Percentiles rank a stretch among this genome's conserved stretches.
Conservation (phyloP, 2,888 invertebrate species). For the Eutolmus rufibarbis region DNA sequence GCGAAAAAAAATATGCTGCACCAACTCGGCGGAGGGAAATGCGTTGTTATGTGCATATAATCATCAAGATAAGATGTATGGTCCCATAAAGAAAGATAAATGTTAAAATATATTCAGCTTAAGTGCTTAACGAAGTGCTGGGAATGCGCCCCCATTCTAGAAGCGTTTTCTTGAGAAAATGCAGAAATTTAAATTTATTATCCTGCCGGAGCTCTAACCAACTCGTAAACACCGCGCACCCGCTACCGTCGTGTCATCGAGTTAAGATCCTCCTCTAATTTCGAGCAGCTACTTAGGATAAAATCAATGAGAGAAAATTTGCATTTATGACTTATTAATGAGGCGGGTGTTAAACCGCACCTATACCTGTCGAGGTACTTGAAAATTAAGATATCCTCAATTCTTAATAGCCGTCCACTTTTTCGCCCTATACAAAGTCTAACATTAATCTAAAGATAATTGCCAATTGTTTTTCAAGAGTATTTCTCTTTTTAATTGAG, state of each 20-base stretch:
- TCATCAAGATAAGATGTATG: constrained; percentile 52
- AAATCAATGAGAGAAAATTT: not conserved
- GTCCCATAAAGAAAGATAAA: constrained; percentile 52
- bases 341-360: not conserved
- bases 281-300: not conserved
- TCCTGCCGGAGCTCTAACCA: constrained; percentile 1
- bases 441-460: not conserved
- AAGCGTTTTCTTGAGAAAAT: constrained; percentile 27
- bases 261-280: not conserved
- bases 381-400: not conserved
- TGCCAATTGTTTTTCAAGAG: not conserved
- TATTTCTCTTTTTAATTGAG: no score
- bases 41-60: constrained; percentile 50
- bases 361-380: not conserved
- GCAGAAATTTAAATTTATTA: constrained; percentile 33
- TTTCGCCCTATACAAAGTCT: not conserved
- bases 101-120: constrained; percentile 51
- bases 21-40: constrained; percentile 44
- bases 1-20: not conserved
- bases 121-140: constrained; percentile 36
- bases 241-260: not conserved
- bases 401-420: not conserved
- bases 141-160: not conserved
- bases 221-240: not conserved
- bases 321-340: not conserved